phyloP scores from a whole-genome alignment of 2,888 invertebrate genomes.

The Phalangium opilio region DNA sequence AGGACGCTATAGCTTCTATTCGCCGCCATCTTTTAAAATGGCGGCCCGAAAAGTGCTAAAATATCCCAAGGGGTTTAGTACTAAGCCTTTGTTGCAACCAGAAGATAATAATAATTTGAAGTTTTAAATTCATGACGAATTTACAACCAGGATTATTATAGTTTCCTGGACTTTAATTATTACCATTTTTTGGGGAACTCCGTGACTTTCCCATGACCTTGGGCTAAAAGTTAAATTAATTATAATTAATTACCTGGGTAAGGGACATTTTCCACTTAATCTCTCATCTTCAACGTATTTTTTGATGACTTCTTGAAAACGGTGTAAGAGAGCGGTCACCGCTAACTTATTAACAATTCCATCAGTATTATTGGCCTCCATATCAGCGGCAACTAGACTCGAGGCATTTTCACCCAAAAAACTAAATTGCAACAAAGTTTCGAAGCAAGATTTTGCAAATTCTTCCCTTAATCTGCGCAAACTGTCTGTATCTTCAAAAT shows the following conservation, averaged over 20 bases:
- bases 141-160: too few species aligned
- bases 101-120: too few species aligned
- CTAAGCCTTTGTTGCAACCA: too few species aligned
- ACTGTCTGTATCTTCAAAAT: slow-evolving; percentile 52
- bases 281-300: slow-evolving; percentile 72
- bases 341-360: slow-evolving; percentile 47
- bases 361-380: slow-evolving; percentile 25
- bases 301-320: slow-evolving; percentile 81
- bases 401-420: slow-evolving; percentile 24
- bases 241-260: slow-evolving; percentile 47
- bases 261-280: slow-evolving; percentile 65
- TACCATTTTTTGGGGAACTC: too few species aligned
- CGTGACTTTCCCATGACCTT: too few species aligned
- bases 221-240: background rate
- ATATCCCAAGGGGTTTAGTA: too few species aligned
- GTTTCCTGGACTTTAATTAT: too few species aligned
- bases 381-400: slow-evolving; percentile 7
- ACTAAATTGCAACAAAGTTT: slow-evolving; percentile 86
- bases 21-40: too few species aligned
- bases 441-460: slow-evolving; percentile 91
- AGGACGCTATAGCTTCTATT: too few species aligned
- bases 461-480: slow-evolving; percentile 70
- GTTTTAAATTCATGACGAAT: too few species aligned
- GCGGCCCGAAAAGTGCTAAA: too few species aligned
- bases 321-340: slow-evolving; percentile 74